Evolutionary conservation across 2,113 vertebrate genomes (phyloP), one percentile per base, ranked within the genome.

Genomic region (Stegastes partitus): DNA sequence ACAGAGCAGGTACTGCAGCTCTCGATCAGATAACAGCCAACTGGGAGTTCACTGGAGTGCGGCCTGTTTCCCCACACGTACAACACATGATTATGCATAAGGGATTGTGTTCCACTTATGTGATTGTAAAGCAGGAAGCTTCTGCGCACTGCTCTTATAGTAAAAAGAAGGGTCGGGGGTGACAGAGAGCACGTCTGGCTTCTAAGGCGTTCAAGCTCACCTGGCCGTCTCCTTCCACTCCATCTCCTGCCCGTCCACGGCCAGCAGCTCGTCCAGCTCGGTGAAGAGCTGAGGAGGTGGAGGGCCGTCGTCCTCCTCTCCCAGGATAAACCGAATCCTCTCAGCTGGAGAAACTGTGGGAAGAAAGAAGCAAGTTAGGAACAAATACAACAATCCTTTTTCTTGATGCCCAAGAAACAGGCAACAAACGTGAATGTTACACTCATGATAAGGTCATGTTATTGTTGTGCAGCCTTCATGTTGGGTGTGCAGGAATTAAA

Each of bases 201-300:
- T 50, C 2, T 18, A 37, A 45, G 54, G 37, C 42, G 4, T 37
- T 18, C 0, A 1, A 2, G 7, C 95, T 94, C 90, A 99, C 98
- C 98, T 98, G 7, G 97, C 98, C 0, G 97, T 99, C 89, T 99
- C 98, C 86, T 97, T 98, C 98, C 98, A 99, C 51, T 99, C 98
- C 96, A 99, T 96, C 94, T 99, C 98, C 82, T 99, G 98, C 7
- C 97, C 98, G 0, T 99, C 97, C 22, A 97, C 91, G 0, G 96
- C 80, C 90, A 99, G 94, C 0, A 99, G 96, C 9, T 99, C 98
- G 12, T 99, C 98, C 91, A 99, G 95, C 91, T 99, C 98, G 0
- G 98, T 99, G 93, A 99, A 99, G 92, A 99, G 98, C 90, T 99
- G 98, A 0, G 98, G 98, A 0, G 97, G 97, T 0, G 97, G 95